A percentile compares a stretch with the other conserved stretches of the same genome.
phyloP scores from a whole-genome alignment of 1,140 invertebrate genomes.

The Sarcophaga bullata region DNA sequence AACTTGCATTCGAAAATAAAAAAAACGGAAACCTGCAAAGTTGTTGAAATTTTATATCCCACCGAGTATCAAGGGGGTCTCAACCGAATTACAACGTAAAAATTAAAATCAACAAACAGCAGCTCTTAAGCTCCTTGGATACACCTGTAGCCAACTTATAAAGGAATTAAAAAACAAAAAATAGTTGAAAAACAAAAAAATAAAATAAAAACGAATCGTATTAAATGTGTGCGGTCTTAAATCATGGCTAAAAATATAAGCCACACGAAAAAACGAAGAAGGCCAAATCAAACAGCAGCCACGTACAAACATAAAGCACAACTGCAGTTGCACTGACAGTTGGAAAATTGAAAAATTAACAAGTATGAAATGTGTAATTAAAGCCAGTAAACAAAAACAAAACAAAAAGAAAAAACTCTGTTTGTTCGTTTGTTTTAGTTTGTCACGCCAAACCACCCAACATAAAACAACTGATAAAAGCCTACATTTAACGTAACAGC shows the following conservation, averaged over 20 bases:
- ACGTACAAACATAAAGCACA: not conserved
- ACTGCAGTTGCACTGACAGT: conserved; percentile 10
- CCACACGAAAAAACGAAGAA: not conserved
- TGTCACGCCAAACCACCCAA: conserved; percentile 35
- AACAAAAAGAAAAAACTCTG: not conserved
- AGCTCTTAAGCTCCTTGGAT: not conserved
- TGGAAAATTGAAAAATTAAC: conserved; percentile 33
- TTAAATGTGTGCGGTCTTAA: conserved; percentile 30
- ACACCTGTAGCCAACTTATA: conserved; percentile 16
- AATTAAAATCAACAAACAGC: not conserved
- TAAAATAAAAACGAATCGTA: no score
- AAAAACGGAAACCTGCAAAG: conserved; percentile 28
- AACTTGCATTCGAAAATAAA: not conserved
- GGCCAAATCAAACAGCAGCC: not conserved
- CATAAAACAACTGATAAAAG: not conserved
- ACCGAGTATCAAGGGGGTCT: conserved; percentile 7
- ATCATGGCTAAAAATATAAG: conserved; percentile 20
- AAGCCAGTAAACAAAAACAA: not conserved
- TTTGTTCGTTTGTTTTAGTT: conserved; percentile 22
- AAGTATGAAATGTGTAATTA: conserved; percentile 37
- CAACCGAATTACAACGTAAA: not conserved
- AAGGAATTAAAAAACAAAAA: not conserved
- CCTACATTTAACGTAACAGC: not conserved
- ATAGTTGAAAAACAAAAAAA: no score
- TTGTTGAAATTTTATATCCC: conserved; percentile 34